These are phyloP conservation scores for Eustalomyia histrio DNA, from an alignment of 2,888 invertebrate species.

Conservation along the genomic window DNA sequence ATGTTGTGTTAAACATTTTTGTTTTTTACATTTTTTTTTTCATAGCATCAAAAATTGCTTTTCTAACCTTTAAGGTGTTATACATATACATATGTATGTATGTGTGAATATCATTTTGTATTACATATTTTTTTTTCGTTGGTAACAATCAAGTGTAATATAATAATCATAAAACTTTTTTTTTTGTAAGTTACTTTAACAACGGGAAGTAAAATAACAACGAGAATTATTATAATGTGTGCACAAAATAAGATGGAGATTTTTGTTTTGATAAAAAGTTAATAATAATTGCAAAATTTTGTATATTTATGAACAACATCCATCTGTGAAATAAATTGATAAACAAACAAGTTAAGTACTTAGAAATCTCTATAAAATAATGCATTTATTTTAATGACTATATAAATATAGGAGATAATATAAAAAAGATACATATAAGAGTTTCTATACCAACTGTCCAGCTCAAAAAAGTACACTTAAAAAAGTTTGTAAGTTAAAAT, in stretches of 20 bases:
- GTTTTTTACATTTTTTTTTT: constrained; percentile 7
- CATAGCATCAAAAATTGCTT: constrained; percentile 12
- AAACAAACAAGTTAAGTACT: too few relatives aligned
- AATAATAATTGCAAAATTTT: not conserved
- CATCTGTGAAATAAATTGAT: too few relatives aligned
- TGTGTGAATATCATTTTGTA: not conserved
- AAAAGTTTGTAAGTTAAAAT: too few relatives aligned
- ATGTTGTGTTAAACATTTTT: constrained; percentile 47
- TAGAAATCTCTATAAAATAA: too few relatives aligned
- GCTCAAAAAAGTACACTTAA: too few relatives aligned
- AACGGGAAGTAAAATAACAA: not conserved
- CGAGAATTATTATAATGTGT: not conserved
- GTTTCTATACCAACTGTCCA: too few relatives aligned
- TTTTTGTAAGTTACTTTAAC: constrained; percentile 24
- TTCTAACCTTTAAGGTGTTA: constrained; percentile 12
- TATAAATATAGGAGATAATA: too few relatives aligned
- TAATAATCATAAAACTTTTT: constrained; percentile 48
- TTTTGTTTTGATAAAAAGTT: not conserved
- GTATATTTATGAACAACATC: too few relatives aligned
- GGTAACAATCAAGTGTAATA: constrained; percentile 43
- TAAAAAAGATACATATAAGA: too few relatives aligned
- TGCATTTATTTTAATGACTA: too few relatives aligned
- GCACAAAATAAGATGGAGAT: not conserved
- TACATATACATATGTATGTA: not conserved
- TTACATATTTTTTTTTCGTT: constrained; percentile 3